phyloP scores from a whole-genome alignment of 1,140 invertebrate genomes.

The Lordiphosa mommai region DNA sequence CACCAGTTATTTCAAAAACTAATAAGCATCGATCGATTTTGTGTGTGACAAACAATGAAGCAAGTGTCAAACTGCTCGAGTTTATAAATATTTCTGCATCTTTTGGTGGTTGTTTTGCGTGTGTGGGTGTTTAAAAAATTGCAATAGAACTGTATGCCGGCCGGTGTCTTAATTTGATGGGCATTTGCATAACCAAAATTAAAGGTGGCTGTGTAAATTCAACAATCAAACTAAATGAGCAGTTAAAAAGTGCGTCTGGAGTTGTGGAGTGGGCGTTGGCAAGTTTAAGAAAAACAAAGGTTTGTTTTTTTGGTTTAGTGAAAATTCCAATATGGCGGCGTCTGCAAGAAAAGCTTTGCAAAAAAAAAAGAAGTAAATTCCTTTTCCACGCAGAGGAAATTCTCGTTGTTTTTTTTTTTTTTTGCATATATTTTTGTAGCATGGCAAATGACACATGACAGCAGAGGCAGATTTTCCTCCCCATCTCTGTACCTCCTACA shows the following conservation, averaged over 20 bases:
- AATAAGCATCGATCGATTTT: slow-evolving; percentile 53
- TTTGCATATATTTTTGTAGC: too few species aligned
- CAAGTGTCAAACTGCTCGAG: slow-evolving; percentile 1
- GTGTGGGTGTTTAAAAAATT: not conserved
- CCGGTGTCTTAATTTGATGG: slow-evolving; percentile 12
- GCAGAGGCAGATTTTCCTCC: not conserved
- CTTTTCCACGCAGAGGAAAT: too few species aligned
- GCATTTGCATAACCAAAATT: slow-evolving; percentile 36
- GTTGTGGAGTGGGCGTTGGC: not conserved
- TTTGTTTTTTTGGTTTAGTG: slow-evolving; percentile 2
- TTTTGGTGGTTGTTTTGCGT: not conserved
- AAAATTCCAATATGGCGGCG: slow-evolving; percentile 59
- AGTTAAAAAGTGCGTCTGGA: too few species aligned
- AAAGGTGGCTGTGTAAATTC: not conserved
- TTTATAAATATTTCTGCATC: not conserved
- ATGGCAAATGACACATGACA: not conserved
- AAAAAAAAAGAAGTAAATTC: too few species aligned
- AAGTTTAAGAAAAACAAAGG: not conserved
- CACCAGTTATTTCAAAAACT: slow-evolving; percentile 19
- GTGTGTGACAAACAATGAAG: slow-evolving; percentile 13
- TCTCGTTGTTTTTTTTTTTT: too few species aligned
- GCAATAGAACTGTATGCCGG: slow-evolving; percentile 15
- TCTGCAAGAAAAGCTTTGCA: too few species aligned
- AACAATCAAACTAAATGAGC: not conserved
- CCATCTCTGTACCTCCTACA: not conserved